Evolutionary conservation across 2,113 vertebrate genomes (phyloP).

Genomic region (Pseudopipra pipra): DNA sequence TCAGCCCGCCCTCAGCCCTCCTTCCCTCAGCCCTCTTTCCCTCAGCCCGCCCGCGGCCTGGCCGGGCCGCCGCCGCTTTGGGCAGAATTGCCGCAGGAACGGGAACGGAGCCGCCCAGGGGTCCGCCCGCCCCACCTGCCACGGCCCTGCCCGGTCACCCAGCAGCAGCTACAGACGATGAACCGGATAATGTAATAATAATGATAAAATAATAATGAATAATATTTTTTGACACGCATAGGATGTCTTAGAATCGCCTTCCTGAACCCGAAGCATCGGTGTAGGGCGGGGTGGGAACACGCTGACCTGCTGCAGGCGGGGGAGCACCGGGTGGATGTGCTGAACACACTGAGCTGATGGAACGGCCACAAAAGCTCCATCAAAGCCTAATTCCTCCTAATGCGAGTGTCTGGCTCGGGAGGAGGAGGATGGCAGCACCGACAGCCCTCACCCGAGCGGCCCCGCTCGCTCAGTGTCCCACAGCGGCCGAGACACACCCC

Average conservation of each 20-base stretch:
- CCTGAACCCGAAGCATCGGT: not conserved
- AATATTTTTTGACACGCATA: not conserved
- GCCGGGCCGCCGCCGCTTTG: too few relatives aligned
- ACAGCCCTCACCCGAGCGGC: rapidly evolving
- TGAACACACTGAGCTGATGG: rapidly evolving
- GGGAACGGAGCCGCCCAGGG: too few relatives aligned
- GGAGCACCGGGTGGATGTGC: not conserved
- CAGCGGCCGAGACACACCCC: not conserved
- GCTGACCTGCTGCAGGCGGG: too few relatives aligned
- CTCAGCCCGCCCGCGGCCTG: too few relatives aligned
- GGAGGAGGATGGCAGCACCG: not conserved
- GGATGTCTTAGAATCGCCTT: rapidly evolving
- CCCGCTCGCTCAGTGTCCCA: not conserved
- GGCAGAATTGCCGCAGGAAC: too few relatives aligned
- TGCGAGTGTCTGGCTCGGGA: not conserved
- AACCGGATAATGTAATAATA: not conserved
- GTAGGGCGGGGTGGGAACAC: rapidly evolving
- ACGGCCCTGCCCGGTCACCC: not conserved
- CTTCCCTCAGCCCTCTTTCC: too few relatives aligned
- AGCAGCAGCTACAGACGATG: not conserved
- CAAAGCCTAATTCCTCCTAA: rapidly evolving
- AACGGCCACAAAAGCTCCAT: not conserved
- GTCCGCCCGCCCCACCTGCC: not conserved
- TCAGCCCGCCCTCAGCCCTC: too few relatives aligned
- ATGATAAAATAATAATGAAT: not conserved